These are phyloP conservation scores for Drosophila jambulina DNA, from an alignment of 1,140 invertebrate species.

Conservation along the genomic window DNA sequence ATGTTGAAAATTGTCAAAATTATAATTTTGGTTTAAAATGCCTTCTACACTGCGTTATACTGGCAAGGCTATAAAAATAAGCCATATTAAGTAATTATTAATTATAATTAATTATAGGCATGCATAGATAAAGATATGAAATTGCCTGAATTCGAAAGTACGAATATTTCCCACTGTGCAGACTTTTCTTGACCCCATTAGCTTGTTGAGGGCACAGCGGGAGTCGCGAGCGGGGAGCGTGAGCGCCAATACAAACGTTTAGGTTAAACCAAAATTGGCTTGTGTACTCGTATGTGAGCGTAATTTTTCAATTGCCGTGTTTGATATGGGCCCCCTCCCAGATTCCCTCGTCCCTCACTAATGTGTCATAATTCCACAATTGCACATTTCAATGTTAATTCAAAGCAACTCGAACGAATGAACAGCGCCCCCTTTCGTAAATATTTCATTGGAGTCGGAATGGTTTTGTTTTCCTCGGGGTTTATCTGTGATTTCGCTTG, in stretches of 20 bases:
- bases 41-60: too few relatives aligned
- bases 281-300: constrained; percentile 5
- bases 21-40: too few relatives aligned
- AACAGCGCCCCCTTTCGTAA: constrained; percentile 28
- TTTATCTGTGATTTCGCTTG: constrained; percentile 63
- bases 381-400: constrained; percentile 74
- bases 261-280: constrained; percentile 16
- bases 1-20: too few relatives aligned
- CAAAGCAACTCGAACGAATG: constrained; percentile 34
- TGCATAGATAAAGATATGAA: not conserved
- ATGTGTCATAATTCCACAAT: constrained; percentile 50
- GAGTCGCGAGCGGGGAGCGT: not conserved
- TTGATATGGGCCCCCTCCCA: constrained; percentile 7
- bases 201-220: not conserved
- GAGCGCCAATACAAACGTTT: constrained; percentile 8
- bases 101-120: not conserved
- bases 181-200: constrained; percentile 40
- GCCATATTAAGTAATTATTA: not conserved
- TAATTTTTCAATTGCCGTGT: constrained; percentile 41
- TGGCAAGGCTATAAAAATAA: too few relatives aligned
- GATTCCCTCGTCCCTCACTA: not conserved
- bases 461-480: constrained; percentile 33
- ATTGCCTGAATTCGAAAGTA: not conserved
- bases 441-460: constrained; percentile 56
- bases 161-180: constrained; percentile 4